Evolutionary conservation across 2,888 invertebrate species (phyloP).

Genomic region (Geophilus truncorum): DNA sequence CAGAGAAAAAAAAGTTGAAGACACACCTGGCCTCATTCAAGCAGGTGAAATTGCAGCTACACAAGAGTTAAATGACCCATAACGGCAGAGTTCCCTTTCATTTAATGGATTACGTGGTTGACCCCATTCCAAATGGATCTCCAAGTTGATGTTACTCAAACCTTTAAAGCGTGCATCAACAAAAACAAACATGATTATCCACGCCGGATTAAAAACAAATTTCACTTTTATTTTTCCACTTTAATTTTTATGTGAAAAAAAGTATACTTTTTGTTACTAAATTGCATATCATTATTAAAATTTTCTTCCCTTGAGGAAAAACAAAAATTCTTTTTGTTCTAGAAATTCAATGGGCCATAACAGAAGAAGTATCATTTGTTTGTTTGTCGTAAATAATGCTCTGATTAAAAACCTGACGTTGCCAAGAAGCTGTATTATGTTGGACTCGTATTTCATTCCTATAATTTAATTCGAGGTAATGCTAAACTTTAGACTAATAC

Average conservation of each 20-base stretch:
- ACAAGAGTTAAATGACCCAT: slow-evolving; percentile 17
- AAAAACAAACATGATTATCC: neutral
- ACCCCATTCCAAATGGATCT: neutral
- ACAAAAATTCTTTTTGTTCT: neutral
- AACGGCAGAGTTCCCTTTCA: slow-evolving; percentile 7
- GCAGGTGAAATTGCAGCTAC: neutral
- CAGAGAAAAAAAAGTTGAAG: neutral
- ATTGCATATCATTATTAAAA: too few species aligned
- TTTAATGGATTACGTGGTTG: slow-evolving; percentile 15
- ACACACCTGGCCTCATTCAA: slow-evolving; percentile 14
- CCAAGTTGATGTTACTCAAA: neutral
- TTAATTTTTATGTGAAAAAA: too few species aligned
- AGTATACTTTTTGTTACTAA: too few species aligned
- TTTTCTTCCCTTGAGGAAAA: neutral
- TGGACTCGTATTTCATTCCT: neutral
- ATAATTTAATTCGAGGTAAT: slow-evolving; percentile 4
- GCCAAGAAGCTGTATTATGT: neutral
- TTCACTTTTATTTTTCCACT: too few species aligned
- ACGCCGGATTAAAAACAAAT: too few species aligned
- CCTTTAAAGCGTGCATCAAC: neutral
- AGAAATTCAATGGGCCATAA: neutral
- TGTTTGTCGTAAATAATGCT: neutral
- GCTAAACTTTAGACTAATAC: neutral
- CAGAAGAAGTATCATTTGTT: neutral
- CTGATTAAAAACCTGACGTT: neutral